A percentile compares a stretch with the other conserved stretches of the same genome.
Conservation (phyloP, 2,797 vertebrate species). For the Perdix hodgsoniae region DNA sequence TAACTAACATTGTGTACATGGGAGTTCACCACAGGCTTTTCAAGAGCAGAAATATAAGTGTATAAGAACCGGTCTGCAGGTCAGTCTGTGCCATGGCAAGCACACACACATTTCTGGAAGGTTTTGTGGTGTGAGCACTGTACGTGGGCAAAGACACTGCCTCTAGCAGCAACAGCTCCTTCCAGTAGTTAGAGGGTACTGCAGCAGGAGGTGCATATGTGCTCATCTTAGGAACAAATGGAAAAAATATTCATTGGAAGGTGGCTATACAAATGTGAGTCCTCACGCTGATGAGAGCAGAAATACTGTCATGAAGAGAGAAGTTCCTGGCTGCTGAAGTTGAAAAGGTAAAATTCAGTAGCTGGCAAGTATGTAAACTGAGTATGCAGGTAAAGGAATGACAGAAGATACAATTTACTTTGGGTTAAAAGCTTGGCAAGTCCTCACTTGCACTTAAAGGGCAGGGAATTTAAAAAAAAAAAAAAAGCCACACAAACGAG, state of each 20-base stretch:
- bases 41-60: background rate
- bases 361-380: background rate
- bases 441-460: background rate
- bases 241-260: background rate
- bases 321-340: background rate
- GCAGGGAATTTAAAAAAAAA: background rate
- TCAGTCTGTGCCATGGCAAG: accelerated
- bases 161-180: background rate
- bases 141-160: background rate
- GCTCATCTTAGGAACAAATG: background rate
- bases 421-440: background rate
- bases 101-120: accelerated
- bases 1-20: background rate
- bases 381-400: background rate
- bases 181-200: background rate
- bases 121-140: accelerated
- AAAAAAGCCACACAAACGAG: background rate
- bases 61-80: background rate
- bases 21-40: background rate
- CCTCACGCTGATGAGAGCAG: background rate
- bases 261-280: background rate
- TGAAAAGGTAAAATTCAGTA: background rate
- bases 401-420: background rate
- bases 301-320: background rate
- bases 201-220: background rate